Base-by-base conservation (phyloP, 2,113 vertebrate genomes). In the Anolis carolinensis region DNA sequence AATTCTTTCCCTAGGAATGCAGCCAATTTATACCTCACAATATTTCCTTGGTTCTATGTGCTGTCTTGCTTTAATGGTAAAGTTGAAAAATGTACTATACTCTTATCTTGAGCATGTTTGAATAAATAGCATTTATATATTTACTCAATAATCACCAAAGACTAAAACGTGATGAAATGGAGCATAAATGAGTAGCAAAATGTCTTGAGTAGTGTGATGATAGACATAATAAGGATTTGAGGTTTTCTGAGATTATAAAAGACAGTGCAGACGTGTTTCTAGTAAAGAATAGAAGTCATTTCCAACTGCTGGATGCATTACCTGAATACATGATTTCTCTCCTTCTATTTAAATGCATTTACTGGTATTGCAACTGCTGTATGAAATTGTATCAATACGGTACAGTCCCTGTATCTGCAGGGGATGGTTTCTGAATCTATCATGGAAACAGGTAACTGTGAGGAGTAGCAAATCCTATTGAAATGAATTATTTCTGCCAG, bases 61-160 rank as follows among this genome's bases (percentile, higher is more conserved):
- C 32, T 59, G 78, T 85, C 87, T 63, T 79, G 8, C 87, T 90
- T 88, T 81, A 90, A 87, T 87, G 82, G 81, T 87, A 92, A 92
- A 89, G 11, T 44, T 83, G 11, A 73, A 65, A 72, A 65, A 78
- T 0, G 32, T 86, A 5, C 21, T 76, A 27, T 76, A 70, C 21
- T 81, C 76, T 87, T 80, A 67, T 80, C 14, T 20, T 85, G 27
- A 82, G 25, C 44, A 67, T 20, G 30, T 83, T 87, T 76, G 76
- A 67, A 80, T 68, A 9, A 82, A 89, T 75, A 55, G 52, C n/a
- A 3, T 30, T 1, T 20, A 34, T 2, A 10, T 85, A 14, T 84
- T 72, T 5, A 14, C 30, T 18, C 1, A 81, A 3, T 0, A 48
- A 23, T 59, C 39, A 82, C 5, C 59, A 80, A 65, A 16, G 67